Percentiles rank a stretch among this genome's conserved stretches.
Evolutionary conservation across 2,113 vertebrate genomes (phyloP).

Genomic region (Capra hircus): DNA sequence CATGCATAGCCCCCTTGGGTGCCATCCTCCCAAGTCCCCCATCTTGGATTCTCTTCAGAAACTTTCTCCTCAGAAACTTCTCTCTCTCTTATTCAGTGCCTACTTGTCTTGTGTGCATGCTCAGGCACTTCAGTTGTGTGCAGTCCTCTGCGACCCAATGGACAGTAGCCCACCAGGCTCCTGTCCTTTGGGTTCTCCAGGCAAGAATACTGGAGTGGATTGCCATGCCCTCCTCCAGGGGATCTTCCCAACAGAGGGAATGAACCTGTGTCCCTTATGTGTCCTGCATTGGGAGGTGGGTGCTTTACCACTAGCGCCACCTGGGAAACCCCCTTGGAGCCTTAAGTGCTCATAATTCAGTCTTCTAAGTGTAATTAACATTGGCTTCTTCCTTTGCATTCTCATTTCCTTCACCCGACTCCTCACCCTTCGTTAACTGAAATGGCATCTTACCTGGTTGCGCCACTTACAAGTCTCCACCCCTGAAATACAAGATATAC

Average conservation of each 20-base stretch:
- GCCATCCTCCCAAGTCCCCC: background rate
- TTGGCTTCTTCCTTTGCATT: background rate
- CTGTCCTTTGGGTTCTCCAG: background rate
- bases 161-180: background rate
- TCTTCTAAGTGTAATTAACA: background rate
- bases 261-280: fast-evolving
- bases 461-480: background rate
- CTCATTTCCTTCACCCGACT: background rate
- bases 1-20: background rate
- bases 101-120: background rate
- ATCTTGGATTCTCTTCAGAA: background rate
- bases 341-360: background rate
- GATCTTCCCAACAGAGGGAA: background rate
- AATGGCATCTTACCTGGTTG: background rate
- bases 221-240: background rate
- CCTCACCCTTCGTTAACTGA: background rate
- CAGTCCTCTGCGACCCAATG: background rate
- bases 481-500: background rate
- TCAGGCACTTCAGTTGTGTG: background rate
- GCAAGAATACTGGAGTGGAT: background rate
- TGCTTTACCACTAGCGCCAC: background rate
- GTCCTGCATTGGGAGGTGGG: background rate
- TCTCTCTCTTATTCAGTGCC: background rate
- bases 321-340: background rate
- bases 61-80: background rate